Percentiles rank a stretch among this genome's conserved stretches.
phyloP scores from a whole-genome alignment of 2,113 vertebrate genomes.

The Thalassoma bifasciatum region DNA sequence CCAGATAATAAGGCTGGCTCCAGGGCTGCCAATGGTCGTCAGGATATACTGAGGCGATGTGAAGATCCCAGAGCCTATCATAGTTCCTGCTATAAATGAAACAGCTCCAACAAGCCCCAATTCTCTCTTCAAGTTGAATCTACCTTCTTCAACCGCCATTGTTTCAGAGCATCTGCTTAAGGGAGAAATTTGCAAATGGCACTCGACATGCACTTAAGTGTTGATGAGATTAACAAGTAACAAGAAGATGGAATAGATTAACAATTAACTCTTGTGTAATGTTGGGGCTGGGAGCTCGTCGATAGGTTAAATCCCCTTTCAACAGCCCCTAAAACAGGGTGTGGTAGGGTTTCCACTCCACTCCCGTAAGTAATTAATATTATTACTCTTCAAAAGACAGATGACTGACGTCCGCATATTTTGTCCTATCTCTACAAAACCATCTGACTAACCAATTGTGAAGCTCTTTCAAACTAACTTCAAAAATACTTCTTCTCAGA shows the following conservation, averaged over 20 bases:
- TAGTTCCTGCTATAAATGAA: constrained; percentile 87
- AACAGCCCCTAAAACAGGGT: background rate
- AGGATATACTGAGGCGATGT: constrained; percentile 85
- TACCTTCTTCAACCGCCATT: constrained; percentile 47
- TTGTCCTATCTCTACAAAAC: too few relatives aligned
- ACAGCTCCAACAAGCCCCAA: constrained; percentile 81
- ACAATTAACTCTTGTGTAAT: background rate
- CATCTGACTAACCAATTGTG: too few relatives aligned
- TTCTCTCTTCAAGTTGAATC: constrained; percentile 70
- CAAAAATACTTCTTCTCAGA: too few relatives aligned
- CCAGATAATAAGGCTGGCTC: constrained; percentile 88
- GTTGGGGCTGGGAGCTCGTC: background rate
- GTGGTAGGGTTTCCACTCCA: background rate
- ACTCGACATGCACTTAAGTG: background rate
- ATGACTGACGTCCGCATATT: too few relatives aligned
- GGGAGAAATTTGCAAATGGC: background rate
- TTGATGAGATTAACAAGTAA: too few relatives aligned
- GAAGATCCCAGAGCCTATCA: constrained; percentile 87
- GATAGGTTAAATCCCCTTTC: background rate
- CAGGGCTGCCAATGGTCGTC: constrained; percentile 83
- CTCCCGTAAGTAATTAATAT: too few relatives aligned
- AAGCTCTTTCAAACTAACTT: too few relatives aligned
- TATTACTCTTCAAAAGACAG: too few relatives aligned
- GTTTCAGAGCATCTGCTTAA: background rate
- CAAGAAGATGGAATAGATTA: background rate